A percentile compares a stretch with the other conserved stretches of the same genome.
Evolutionary conservation across 2,888 invertebrate species (phyloP).

Genomic region (Drosophila subsilvestris): DNA sequence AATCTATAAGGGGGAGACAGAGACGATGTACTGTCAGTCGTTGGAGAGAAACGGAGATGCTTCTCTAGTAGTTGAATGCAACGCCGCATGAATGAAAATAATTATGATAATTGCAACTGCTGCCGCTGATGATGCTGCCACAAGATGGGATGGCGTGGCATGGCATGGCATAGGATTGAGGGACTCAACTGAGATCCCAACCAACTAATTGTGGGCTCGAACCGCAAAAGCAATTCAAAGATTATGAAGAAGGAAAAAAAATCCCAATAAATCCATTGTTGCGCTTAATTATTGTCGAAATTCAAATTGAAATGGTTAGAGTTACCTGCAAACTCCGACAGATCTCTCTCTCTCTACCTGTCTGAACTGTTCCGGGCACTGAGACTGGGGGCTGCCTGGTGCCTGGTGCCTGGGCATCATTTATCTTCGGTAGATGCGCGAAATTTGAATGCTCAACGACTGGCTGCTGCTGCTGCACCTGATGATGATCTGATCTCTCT

Average conservation of each 20-base stretch:
- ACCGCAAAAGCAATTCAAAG: slow-evolving; percentile 60
- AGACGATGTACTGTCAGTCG: slow-evolving; percentile 27
- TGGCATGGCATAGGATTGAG: neutral
- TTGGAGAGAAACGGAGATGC: slow-evolving; percentile 25
- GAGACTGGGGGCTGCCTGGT: neutral
- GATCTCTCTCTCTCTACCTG: slow-evolving; percentile 34
- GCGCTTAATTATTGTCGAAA: slow-evolving; percentile 80
- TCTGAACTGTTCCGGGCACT: slow-evolving; percentile 4
- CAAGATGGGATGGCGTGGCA: slow-evolving; percentile 24
- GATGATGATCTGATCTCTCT: slow-evolving; percentile 59
- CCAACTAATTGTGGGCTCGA: slow-evolving; percentile 75
- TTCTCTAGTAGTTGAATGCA: slow-evolving; percentile 40
- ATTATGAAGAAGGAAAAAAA: slow-evolving; percentile 30
- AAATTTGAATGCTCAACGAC: slow-evolving; percentile 81
- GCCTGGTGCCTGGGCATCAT: slow-evolving; percentile 55
- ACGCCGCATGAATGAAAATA: slow-evolving; percentile 75
- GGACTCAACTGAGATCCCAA: slow-evolving; percentile 13
- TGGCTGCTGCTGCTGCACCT: slow-evolving; percentile 42
- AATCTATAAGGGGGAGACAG: slow-evolving; percentile 45
- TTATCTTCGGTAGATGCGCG: slow-evolving; percentile 76
- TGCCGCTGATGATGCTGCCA: slow-evolving; percentile 27
- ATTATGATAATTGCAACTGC: slow-evolving; percentile 73
- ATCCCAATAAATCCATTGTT: slow-evolving; percentile 79
- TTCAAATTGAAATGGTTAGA: slow-evolving; percentile 66
- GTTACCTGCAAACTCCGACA: slow-evolving; percentile 26